Evolutionary conservation across 2,888 invertebrate genomes (phyloP), one percentile per base, ranked within the genome.

Genomic region (Leptopterna dolabrata): DNA sequence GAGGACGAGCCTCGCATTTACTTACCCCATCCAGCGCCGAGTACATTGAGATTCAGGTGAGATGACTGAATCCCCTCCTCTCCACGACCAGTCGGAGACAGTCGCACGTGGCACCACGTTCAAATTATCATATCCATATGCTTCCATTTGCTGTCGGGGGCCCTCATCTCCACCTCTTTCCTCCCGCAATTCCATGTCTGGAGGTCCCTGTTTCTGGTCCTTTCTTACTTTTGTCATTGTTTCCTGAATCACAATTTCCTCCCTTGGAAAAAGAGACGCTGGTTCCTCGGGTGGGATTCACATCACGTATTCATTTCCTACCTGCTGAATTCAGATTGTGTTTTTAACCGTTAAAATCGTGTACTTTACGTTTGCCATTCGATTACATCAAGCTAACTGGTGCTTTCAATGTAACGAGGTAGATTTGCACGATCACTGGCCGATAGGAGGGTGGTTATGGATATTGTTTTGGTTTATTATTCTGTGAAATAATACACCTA

Each of bases 101-200:
- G 41, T 24, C 45, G 78, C 78, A 78, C 78, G 78, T 78, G 78
- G 78, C 78, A 45, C 78, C 78, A 78, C 78, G 78, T 78, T 78
- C 78, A 78, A 78, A 78, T 78, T 78, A 78, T 78, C 78, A 78
- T 78, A 78, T 78, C 78, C 78, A 78, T 78, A 78, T 78, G 78
- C 78, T 78, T 78, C 78, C 78, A 78, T 78, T 78, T 78, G 24
- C 78, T 43, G 36, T 36, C 6, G n/a, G 30, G 41, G 36, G 73
- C 30, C 73, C 30, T 41, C 73, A 6, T 19, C 36, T 29, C 73
- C 73, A 36, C 73, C 73, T 41, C 73, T 78, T 78, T 45, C 45
- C 78, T 6, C 2, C 78, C 45, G 41, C 78, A 45, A 41, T 78
- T 78, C 78, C 78, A 19, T 78, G 43, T 45, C 45, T 78, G 73